phyloP scores from a whole-genome alignment of 2,888 invertebrate species.

The Xanthostigma xanthostigma region DNA sequence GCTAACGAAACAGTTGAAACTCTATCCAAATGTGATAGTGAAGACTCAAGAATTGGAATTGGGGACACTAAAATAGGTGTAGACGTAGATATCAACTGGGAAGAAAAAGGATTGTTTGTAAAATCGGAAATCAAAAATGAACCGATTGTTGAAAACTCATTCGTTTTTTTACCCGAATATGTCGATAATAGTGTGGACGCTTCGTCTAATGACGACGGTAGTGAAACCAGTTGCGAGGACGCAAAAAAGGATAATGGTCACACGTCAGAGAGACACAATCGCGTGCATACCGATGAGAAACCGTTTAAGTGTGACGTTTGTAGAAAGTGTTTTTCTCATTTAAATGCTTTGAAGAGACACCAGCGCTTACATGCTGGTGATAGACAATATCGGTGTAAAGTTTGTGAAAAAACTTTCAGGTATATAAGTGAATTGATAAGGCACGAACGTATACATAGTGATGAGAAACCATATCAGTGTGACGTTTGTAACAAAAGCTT shows the following conservation, averaged over 20 bases:
- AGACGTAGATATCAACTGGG: no score
- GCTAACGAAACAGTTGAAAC: no score
- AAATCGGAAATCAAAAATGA: no score
- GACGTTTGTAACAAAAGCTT: slow-evolving; percentile 2
- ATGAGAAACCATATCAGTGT: slow-evolving; percentile 2
- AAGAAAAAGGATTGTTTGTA: no score
- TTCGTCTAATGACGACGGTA: no score
- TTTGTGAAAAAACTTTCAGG: slow-evolving; percentile 32
- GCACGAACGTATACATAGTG: slow-evolving; percentile 4
- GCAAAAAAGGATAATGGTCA: background rate
- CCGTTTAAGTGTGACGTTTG: slow-evolving; percentile 29
- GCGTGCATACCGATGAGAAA: slow-evolving; percentile 19
- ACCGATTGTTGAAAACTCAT: no score
- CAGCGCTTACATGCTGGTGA: slow-evolving; percentile 32
- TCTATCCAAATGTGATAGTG: no score
- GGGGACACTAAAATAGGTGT: no score
- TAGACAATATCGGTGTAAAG: slow-evolving; percentile 28
- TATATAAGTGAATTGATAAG: background rate
- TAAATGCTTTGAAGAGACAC: slow-evolving; percentile 33
- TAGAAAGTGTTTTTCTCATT: slow-evolving; percentile 31
- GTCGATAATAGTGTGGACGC: no score
- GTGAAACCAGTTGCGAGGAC: no score
- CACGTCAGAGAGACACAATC: slow-evolving; percentile 22
- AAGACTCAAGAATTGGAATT: no score
- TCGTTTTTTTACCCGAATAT: no score